Base-by-base conservation (phyloP, 2,797 vertebrate species). In the Liparis tanakae region DNA sequence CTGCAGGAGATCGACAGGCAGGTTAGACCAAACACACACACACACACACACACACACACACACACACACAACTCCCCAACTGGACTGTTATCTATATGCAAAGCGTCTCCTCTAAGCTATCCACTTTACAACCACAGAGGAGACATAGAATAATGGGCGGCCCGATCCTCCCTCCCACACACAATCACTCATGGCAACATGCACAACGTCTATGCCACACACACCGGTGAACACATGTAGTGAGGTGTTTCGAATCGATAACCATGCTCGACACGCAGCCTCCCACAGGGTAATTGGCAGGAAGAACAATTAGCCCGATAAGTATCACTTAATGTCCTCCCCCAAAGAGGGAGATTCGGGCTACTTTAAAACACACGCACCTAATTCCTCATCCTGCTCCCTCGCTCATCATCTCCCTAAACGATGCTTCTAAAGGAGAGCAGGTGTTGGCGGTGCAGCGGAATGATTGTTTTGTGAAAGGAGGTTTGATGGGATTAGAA, bases 241-340 rank as follows among this genome's bases (percentile, higher is more conserved):
- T 65, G 81, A 44, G 78, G 77, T 78, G 85, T 89, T 85, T 89
- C 50, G 1, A 85, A 90, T 92, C 88, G 58, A 90, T 86, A 82
- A 82, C 78, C 78, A 82, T 76, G 79, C 60, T 67, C 67, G 84
- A 82, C 70, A 72, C 76, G 67, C 44, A 68, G 20, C 59, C 41
- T 83, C 65, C 58, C 68, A 39, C 64, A 62, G 70, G 68, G 74
- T 91, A 89, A 87, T 88, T 89, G 79, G 85, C 86, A 81, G 76
- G 43, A 72, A 83, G 86, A 91, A 91, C 87, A 92, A 92, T 93
- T 88, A 93, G 82, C 75, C 58, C 20, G 80, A 92, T 90, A 90
- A 87, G 85, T 79, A 90, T 91, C 83, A 73, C 63, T 84, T 91
- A 88, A 79, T 87, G 89, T 85, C 70, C 54, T 82, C 81, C 79